Evolutionary conservation across 1,140 invertebrate species (phyloP), one percentile per base, ranked within the genome.

Genomic region (Polyergus mexicanus): DNA sequence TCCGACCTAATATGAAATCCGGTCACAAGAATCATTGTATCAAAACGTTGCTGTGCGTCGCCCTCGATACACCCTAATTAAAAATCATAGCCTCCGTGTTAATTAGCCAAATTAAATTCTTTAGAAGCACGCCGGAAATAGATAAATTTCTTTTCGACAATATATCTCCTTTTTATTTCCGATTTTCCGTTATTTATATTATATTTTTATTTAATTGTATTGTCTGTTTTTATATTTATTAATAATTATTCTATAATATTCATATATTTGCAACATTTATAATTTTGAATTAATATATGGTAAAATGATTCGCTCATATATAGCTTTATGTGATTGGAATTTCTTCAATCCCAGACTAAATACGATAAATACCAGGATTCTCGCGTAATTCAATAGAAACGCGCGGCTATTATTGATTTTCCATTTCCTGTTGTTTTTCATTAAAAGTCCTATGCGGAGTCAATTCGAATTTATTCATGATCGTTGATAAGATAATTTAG

Each of bases 31-130:
- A 11, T 72, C 2, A 3, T 28, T 28, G 54, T 56, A 56, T 6
- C 51, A 74, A 74, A 58, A 77, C 10, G 38, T 44, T 76, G 38
- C 72, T 19, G 28, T 25, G 74, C 22, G 35, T 60, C 41, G 19
- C 44, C 41, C 32, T 44, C 41, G 1, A n/a, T 44, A 32, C 7
- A 13, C 28, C 3, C 10, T 10, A 35, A 32, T 22, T 28, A 7
- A 65, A 74, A 74, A 74, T 19, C 25, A 19, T 54, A 51, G 16
- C n/a, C 16, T 71, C 47, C 6, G 25, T 32, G 11, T 51, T 71
- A 51, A 51, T 51, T 51, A 51, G 22, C 51, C 41, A 71, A 71
- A 54, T 54, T 71, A 71, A 3, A 28, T 16, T 8, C 8, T 54
- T 32, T 16, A n/a, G 11, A 54, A 51, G 47, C 16, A 8, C 8